Percentiles rank a stretch among this genome's conserved stretches.
phyloP scores from a whole-genome alignment of 2,888 invertebrate species.

The Callosobruchus maculatus region DNA sequence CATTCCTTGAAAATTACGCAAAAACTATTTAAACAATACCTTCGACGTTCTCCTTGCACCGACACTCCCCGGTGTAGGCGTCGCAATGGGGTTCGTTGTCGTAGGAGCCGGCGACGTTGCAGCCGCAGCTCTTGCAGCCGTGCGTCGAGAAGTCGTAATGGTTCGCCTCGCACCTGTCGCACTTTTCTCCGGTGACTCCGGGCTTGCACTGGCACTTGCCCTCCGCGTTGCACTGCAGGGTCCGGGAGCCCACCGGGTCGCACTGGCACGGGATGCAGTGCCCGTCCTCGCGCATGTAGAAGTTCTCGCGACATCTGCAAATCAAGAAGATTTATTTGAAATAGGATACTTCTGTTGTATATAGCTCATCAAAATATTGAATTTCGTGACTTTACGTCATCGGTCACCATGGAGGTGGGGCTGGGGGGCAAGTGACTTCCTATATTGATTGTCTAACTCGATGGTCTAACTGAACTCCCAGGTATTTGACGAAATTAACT shows the following conservation, averaged over 20 bases:
- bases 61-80: slow-evolving; percentile 72
- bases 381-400: no score
- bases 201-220: slow-evolving; percentile 96
- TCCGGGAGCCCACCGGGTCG: slow-evolving; percentile 84
- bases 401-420: no score
- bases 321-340: no score
- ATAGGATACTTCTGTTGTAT: slow-evolving; percentile 4
- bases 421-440: no score
- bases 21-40: no score
- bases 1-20: no score
- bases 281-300: slow-evolving; percentile 75
- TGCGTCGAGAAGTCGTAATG: slow-evolving; percentile 84
- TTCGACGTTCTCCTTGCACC: slow-evolving; percentile 91
- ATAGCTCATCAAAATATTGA: no score
- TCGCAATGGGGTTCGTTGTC: slow-evolving; percentile 83
- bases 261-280: slow-evolving; percentile 90
- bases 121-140: slow-evolving; percentile 93
- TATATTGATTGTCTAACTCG: no score
- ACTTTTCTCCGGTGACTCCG: slow-evolving; percentile 77
- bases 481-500: no score
- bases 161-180: slow-evolving; percentile 78
- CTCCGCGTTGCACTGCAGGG: slow-evolving; percentile 84
- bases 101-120: slow-evolving; percentile 78
- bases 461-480: no score
- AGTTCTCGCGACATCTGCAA: slow-evolving; percentile 78